phyloP scores from a whole-genome alignment of 2,888 invertebrate genomes.

The Rhodophaea formosa region DNA sequence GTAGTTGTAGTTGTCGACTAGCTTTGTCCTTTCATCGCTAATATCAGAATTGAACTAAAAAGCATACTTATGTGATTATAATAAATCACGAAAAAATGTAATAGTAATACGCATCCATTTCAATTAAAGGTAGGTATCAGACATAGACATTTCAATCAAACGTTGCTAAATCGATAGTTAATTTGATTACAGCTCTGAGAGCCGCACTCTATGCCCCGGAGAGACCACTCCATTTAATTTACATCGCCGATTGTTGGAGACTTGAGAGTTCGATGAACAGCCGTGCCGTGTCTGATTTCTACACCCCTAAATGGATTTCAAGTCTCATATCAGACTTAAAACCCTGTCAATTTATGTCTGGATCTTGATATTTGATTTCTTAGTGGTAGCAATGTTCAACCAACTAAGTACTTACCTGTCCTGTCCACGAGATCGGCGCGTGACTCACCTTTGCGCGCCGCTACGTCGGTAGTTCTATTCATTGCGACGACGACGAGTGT shows the following conservation, averaged over 20 bases:
- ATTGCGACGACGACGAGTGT: too few relatives aligned
- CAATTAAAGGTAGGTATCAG: neutral
- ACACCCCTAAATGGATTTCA: conserved; percentile 67
- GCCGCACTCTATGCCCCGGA: conserved; percentile 18
- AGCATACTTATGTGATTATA: too few relatives aligned
- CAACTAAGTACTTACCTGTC: too few relatives aligned
- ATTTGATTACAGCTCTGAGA: conserved; percentile 12
- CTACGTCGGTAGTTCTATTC: too few relatives aligned
- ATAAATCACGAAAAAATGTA: too few relatives aligned
- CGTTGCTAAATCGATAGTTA: conserved; percentile 13
- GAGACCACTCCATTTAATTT: conserved; percentile 72
- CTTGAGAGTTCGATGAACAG: conserved; percentile 69
- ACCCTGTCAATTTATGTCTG: conserved; percentile 26
- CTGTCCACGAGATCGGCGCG: too few relatives aligned
- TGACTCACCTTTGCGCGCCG: too few relatives aligned
- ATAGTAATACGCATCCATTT: neutral
- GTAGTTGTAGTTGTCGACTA: too few relatives aligned
- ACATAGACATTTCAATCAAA: conserved; percentile 9
- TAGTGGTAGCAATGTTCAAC: too few relatives aligned
- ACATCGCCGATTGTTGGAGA: conserved; percentile 73
- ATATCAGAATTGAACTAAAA: too few relatives aligned
- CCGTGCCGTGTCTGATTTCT: conserved; percentile 62
- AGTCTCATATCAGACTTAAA: conserved; percentile 55
- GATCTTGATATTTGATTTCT: conserved; percentile 9
- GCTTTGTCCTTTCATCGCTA: too few relatives aligned